phyloP scores from a whole-genome alignment of 2,797 vertebrate species.

The Siniperca obscura region DNA sequence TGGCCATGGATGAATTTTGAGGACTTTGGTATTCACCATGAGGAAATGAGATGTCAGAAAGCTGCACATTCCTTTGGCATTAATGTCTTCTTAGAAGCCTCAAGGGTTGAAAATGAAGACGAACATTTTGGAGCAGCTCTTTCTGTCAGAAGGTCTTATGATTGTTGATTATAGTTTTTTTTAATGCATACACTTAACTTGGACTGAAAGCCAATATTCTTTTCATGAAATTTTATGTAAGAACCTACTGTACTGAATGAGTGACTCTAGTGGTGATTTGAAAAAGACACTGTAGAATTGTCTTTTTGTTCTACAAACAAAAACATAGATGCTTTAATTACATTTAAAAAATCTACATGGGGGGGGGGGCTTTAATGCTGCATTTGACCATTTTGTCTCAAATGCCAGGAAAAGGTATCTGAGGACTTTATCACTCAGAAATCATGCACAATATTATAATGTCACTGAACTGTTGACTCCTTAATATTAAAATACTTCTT shows the following conservation, averaged over 20 bases:
- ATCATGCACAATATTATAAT: not conserved
- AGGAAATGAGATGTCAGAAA: slow-evolving; percentile 5
- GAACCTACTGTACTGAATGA: not conserved
- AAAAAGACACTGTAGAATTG: not conserved
- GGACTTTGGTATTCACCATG: not conserved
- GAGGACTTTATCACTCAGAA: not conserved
- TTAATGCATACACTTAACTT: not conserved
- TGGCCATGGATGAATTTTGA: slow-evolving; percentile 11
- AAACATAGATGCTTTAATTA: not conserved
- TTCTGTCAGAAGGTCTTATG: not conserved
- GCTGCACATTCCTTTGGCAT: not conserved
- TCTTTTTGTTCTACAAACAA: not conserved
- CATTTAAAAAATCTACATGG: not conserved
- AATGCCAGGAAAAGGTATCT: not conserved
- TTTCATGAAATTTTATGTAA: not conserved
- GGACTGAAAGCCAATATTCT: not conserved
- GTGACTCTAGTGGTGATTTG: not conserved
- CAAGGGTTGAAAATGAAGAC: not conserved
- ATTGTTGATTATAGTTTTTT: not conserved
- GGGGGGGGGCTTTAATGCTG: too few species aligned
- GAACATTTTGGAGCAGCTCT: not conserved
- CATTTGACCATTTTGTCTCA: not conserved
- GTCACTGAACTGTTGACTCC: not conserved
- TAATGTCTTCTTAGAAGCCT: not conserved
- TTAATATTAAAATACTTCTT: not conserved